Conservation (phyloP, 2,797 vertebrate species). For the Orientallactaga sibirica region DNA sequence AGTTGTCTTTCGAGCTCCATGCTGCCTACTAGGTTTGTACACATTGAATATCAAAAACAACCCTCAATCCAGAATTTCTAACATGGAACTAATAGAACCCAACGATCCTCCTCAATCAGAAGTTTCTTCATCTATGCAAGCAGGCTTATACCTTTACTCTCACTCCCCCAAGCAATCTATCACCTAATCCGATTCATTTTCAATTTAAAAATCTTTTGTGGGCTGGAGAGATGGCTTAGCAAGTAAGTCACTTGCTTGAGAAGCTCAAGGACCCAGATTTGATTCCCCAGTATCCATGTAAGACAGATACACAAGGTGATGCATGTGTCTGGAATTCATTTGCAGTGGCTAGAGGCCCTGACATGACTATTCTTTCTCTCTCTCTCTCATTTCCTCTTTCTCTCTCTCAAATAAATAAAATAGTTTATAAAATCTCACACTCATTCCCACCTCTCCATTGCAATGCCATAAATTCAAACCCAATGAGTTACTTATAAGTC, state of each 20-base stretch:
- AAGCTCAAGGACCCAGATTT: too few species aligned
- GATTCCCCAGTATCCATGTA: too few species aligned
- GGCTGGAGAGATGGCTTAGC: too few species aligned
- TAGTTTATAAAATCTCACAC: not conserved
- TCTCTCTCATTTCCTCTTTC: too few species aligned
- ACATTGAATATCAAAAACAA: too few species aligned
- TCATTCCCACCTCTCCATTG: not conserved
- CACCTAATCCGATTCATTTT: not conserved
- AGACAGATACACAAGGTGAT: too few species aligned
- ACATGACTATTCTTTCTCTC: too few species aligned
- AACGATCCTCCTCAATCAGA: not conserved
- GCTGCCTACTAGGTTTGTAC: not conserved
- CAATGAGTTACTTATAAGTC: not conserved
- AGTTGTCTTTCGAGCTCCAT: not conserved
- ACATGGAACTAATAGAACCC: not conserved
- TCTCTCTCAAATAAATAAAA: too few species aligned
- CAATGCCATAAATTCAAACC: not conserved
- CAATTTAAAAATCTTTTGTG: too few species aligned
- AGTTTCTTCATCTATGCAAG: not conserved
- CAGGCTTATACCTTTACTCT: not conserved
- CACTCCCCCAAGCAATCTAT: not conserved
- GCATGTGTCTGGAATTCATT: too few species aligned
- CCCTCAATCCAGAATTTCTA: not conserved
- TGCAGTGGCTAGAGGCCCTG: too few species aligned
- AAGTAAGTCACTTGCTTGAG: too few species aligned